phyloP scores from a whole-genome alignment of 2,113 vertebrate species.

The Casuarius casuarius region DNA sequence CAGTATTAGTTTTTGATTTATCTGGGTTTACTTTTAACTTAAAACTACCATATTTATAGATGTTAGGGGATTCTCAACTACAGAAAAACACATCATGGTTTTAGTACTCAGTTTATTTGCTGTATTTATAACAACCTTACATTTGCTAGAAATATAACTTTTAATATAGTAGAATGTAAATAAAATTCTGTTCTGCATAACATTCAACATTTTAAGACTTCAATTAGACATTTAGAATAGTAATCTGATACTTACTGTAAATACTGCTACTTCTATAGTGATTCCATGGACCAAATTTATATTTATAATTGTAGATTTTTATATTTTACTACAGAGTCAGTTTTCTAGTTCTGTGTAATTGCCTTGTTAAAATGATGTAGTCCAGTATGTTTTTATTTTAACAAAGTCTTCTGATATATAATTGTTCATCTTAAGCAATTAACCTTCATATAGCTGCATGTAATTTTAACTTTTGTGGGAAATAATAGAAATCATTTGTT shows the following conservation, averaged over 20 bases:
- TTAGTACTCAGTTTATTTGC: constrained; percentile 79
- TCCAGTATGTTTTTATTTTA: constrained; percentile 79
- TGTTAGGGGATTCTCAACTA: constrained; percentile 62
- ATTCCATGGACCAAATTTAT: constrained; percentile 97
- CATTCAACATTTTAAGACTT: constrained; percentile 77
- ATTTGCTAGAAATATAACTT: constrained; percentile 82
- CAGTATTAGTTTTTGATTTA: constrained; percentile 75
- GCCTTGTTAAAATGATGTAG: constrained; percentile 84
- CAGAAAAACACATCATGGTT: constrained; percentile 63
- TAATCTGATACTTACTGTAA: constrained; percentile 90
- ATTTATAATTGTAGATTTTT: constrained; percentile 99
- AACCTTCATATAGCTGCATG: constrained; percentile 84
- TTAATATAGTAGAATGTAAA: constrained; percentile 85
- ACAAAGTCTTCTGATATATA: constrained; percentile 73
- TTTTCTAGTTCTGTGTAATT: constrained; percentile 91
- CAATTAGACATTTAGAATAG: constrained; percentile 75
- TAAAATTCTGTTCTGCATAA: constrained; percentile 77
- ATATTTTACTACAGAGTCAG: constrained; percentile 92
- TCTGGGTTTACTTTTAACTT: constrained; percentile 79
- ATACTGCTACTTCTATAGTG: constrained; percentile 89
- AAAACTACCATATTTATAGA: constrained; percentile 84
- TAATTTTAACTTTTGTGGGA: constrained; percentile 85
- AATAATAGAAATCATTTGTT: constrained; percentile 77
- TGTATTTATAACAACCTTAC: constrained; percentile 82
- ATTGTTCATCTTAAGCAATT: constrained; percentile 79